A percentile compares a stretch with the other conserved stretches of the same genome.
Evolutionary conservation across 2,113 vertebrate species (phyloP).

Genomic region (Myxocyprinus asiaticus): DNA sequence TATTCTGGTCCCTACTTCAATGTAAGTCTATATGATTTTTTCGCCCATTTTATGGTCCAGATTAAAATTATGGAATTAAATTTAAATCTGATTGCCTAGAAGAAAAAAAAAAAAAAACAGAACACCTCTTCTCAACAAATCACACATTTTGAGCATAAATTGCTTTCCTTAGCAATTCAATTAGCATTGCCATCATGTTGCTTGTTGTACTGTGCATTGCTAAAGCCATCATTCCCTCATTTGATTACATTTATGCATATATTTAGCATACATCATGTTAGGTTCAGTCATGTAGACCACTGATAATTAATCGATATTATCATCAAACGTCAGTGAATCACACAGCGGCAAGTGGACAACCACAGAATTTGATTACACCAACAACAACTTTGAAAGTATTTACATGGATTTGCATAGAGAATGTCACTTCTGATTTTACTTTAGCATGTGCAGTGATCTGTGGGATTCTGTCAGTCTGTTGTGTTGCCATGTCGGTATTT

Average conservation of each 20-base stretch:
- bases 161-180: neutral
- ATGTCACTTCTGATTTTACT: slow-evolving; percentile 27
- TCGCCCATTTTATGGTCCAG: too few relatives aligned
- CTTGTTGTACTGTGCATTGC: neutral
- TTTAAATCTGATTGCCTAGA: too few relatives aligned
- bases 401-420: slow-evolving; percentile 36
- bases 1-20: too few relatives aligned
- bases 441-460: neutral
- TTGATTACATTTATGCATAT: neutral
- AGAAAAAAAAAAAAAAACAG: too few relatives aligned
- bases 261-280: slow-evolving; percentile 24
- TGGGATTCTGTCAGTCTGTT: slow-evolving; percentile 21
- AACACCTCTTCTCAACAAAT: too few relatives aligned
- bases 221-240: neutral
- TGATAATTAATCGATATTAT: slow-evolving; percentile 44
- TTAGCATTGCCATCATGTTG: neutral
- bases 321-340: slow-evolving; percentile 15
- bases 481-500: neutral
- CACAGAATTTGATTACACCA: slow-evolving; percentile 14
- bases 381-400: slow-evolving; percentile 31
- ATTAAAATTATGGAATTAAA: too few relatives aligned
- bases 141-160: too few relatives aligned
- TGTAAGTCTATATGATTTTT: too few relatives aligned
- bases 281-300: slow-evolving; percentile 30
- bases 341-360: neutral